These are phyloP conservation scores for Conomelus anceps DNA, from an alignment of 2,888 invertebrate genomes.

Conservation along the genomic window DNA sequence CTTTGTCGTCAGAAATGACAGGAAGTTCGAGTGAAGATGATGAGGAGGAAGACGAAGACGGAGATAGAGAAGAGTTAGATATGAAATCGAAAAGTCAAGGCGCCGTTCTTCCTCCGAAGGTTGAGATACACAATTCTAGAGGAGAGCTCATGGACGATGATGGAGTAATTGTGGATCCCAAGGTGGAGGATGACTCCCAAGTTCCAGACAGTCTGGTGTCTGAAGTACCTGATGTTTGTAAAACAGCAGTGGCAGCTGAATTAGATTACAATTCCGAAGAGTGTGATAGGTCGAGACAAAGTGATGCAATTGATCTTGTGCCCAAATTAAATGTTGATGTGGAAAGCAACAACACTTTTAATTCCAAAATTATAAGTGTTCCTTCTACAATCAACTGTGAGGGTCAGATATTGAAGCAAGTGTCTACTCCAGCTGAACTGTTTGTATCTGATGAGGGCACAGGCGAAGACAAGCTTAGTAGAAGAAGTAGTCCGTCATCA, in stretches of 20 bases:
- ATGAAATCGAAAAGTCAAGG: slow-evolving; percentile 28
- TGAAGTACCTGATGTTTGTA: slow-evolving; percentile 33
- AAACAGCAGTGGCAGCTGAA: slow-evolving; percentile 20
- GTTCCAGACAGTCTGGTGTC: slow-evolving; percentile 27
- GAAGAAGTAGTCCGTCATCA: slow-evolving; percentile 53
- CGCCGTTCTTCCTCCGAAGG: slow-evolving; percentile 52
- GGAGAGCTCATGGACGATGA: slow-evolving; percentile 52
- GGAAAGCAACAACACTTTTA: slow-evolving; percentile 27
- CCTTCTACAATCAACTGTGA: slow-evolving; percentile 29
- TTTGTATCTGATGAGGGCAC: slow-evolving; percentile 29
- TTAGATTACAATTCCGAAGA: background rate
- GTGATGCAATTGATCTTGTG: slow-evolving; percentile 30
- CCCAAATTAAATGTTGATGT: slow-evolving; percentile 22
- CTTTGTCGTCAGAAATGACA: slow-evolving; percentile 33
- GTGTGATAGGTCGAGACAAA: slow-evolving; percentile 8
- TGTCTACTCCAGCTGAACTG: slow-evolving; percentile 34
- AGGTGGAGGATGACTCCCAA: slow-evolving; percentile 31
- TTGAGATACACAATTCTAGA: slow-evolving; percentile 66
- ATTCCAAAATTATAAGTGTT: slow-evolving; percentile 35
- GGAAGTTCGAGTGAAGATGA: slow-evolving; percentile 26
- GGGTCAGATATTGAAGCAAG: slow-evolving; percentile 34
- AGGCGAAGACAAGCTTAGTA: slow-evolving; percentile 34
- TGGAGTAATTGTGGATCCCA: slow-evolving; percentile 27
- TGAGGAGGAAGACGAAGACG: slow-evolving; percentile 38
- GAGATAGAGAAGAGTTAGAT: slow-evolving; percentile 37